Percentiles rank a stretch among this genome's conserved stretches.
Conservation (phyloP, 2,797 vertebrate species). For the Sardinella longiceps region DNA sequence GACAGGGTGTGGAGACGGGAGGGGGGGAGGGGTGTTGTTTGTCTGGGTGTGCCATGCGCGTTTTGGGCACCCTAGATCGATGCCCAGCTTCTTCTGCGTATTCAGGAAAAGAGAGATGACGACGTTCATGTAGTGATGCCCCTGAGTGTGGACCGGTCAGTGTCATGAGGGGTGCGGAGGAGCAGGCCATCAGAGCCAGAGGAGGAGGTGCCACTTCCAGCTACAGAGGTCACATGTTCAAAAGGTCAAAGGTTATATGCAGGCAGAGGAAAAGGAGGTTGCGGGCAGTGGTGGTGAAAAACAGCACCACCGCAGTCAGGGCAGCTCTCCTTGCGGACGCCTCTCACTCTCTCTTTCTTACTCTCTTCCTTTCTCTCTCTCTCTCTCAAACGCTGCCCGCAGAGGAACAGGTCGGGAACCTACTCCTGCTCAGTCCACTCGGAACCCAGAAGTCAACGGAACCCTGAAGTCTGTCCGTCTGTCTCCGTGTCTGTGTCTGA, state of each 20-base stretch:
- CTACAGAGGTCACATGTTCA: constrained; percentile 19
- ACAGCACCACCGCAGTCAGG: background rate
- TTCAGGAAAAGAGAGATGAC: background rate
- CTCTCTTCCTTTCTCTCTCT: background rate
- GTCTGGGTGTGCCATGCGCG: background rate
- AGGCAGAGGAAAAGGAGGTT: background rate
- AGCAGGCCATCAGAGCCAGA: background rate
- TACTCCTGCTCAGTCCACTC: background rate
- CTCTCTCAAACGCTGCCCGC: background rate
- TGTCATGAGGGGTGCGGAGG: constrained; percentile 2
- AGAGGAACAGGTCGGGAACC: background rate
- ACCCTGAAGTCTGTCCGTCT: background rate
- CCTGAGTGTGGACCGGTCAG: constrained; percentile 14
- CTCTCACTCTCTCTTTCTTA: background rate
- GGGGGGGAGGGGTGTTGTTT: constrained; percentile 55
- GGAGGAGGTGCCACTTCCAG: background rate
- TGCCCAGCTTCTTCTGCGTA: background rate
- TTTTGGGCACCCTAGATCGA: background rate
- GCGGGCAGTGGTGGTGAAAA: background rate
- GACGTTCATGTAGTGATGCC: background rate
- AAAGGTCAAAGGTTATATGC: background rate
- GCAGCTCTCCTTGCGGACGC: background rate
- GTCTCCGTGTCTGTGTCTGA: background rate
- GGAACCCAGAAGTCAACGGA: background rate
- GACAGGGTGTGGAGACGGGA: background rate